Evolutionary conservation across 2,888 invertebrate species (phyloP), one percentile per base, ranked within the genome.

Genomic region (Ornithoptera priamus): DNA sequence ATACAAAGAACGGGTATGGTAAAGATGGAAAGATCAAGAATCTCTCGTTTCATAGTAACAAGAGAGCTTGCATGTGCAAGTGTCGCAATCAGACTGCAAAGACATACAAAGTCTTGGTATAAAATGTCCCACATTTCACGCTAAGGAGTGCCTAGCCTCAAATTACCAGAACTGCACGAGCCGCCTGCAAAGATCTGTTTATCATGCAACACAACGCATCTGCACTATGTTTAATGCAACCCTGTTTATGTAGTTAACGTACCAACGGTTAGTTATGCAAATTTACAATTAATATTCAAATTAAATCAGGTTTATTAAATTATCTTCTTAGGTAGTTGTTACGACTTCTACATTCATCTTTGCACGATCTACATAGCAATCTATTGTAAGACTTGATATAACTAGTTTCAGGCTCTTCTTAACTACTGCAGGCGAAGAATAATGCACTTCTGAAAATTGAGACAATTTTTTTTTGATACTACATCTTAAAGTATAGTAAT

Each of bases 21-120:
- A 8, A 15, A 3, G 0, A 18, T 12, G 17, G 20, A 20, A 57
- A 57, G 20, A 57, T 64, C 59, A 53, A 53, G 63, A 59, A 63
- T 20, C 22, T 64, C 63, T 59, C 17, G 59, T 63, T 68, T 60
- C 60, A 60, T 56, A 69, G 62, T 62, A 65, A 65, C 69, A 65
- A 65, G 69, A 65, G 61, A 65, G 46, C 42, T 59, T 30, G 22
- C 53, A 60, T 59, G 24, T n/a, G 50, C 53, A n/a, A 53, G 53
- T 65, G 61, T 46, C 61, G 65, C 60, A 69, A 69, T 65, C 65
- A 69, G 65, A 65, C 69, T 69, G 69, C 62, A 58, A 65, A 69
- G 65, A 68, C 17, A 62, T 56, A 63, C 39, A 50, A 50, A 53
- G 57, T 30, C 64, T 53, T 59, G 59, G 39, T 39, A 42, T 53